Evolutionary conservation across 1,140 invertebrate species (phyloP), one percentile per base, ranked within the genome.

Genomic region (Euura saliciscinereae): DNA sequence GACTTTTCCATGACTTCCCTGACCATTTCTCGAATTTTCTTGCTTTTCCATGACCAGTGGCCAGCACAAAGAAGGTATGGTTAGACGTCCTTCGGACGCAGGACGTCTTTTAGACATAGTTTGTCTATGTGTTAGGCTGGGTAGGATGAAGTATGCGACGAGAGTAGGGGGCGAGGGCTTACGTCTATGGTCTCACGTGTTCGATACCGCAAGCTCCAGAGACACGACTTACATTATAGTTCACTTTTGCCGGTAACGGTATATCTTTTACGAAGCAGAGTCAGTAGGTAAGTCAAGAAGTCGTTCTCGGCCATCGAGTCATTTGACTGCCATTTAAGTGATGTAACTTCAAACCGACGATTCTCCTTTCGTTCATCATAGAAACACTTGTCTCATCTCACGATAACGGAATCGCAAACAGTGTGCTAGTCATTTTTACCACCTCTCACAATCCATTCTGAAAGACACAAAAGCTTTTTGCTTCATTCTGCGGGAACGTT

Each of bases 241-340:
- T 84, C 82, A 84, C 82, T 84, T 84, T 84, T 84, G 80, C 79
- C 77, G 80, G 78, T 83, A 84, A 84, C 82, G 82, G 82, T 83
- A 83, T 77, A 79, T 77, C 82, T 79, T 79, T 83, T 79, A n/a
- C 78, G 28, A 28, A 28, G 28, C 28, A 76, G 80, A 82, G 81
- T 83, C 80, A 82, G 80, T 81, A 78, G 82, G 81, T 82, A 59
- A 59, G 51, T 59, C 51, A 59, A 59, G 51, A 59, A 59, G 51
- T 59, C 51, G 51, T 59, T 59, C 51, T 6, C 13, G 51, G 51
- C 8, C 51, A 59, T 59, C 6, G 51, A 59, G 51, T 59, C 51
- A n/a, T 28, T 6, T 8, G 51, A 59, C 51, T 59, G 51, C 10
- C 13, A 59, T 6, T 59, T 59, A n/a, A 59, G 13, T 59, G 51